Evolutionary conservation across 2,888 invertebrate species (phyloP).

Genomic region (Sabatieria punctata): DNA sequence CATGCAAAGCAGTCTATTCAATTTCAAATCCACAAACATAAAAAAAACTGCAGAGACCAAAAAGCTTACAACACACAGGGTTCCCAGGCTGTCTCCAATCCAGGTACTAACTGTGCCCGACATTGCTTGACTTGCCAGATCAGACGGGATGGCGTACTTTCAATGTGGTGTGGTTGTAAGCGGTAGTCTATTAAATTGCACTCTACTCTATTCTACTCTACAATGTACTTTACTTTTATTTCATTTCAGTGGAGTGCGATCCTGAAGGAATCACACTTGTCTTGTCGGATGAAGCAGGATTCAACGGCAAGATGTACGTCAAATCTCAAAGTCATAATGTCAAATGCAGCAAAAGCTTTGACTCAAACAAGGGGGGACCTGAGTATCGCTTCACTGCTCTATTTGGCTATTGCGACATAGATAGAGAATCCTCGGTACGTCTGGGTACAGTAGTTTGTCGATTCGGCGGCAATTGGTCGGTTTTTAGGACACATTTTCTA

Average conservation of each 20-base stretch:
- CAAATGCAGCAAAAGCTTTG: slow-evolving; percentile 19
- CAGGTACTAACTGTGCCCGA: no score
- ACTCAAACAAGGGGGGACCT: slow-evolving; percentile 1
- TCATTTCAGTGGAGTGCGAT: slow-evolving; percentile 21
- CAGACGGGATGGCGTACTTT: no score
- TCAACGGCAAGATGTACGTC: slow-evolving; percentile 26
- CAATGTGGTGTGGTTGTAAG: no score
- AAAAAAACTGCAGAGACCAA: no score
- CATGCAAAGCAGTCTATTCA: no score
- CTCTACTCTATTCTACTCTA: neutral
- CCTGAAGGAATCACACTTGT: slow-evolving; percentile 24
- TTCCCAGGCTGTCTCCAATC: no score
- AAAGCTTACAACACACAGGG: no score
- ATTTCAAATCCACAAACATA: no score
- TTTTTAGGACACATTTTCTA: slow-evolving; percentile 25
- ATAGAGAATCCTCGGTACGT: slow-evolving; percentile 18
- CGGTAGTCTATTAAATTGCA: neutral
- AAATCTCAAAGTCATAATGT: slow-evolving; percentile 25
- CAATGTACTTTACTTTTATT: no score
- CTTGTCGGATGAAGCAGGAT: slow-evolving; percentile 17
- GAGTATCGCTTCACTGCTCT: slow-evolving; percentile 21
- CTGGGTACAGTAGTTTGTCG: neutral
- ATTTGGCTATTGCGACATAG: slow-evolving; percentile 25
- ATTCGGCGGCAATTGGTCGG: no score
- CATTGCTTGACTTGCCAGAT: no score